These are phyloP conservation scores for Alviniconcha strummeri DNA, from an alignment of 2,888 invertebrate genomes.

Conservation along the genomic window DNA sequence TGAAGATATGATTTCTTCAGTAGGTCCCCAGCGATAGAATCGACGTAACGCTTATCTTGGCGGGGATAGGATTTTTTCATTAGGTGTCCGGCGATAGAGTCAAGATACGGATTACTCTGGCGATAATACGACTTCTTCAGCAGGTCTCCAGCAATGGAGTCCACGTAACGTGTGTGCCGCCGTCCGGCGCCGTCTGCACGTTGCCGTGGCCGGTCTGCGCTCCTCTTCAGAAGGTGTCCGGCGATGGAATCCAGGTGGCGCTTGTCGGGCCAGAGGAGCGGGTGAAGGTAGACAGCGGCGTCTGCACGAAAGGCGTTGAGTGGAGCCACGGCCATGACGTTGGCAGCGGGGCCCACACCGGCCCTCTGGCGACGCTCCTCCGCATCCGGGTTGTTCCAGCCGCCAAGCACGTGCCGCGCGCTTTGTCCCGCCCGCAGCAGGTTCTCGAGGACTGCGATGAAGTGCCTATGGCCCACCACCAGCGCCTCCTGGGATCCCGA, in stretches of 20 bases:
- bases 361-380: too few relatives aligned
- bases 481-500: too few relatives aligned
- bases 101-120: background rate
- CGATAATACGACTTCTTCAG: background rate
- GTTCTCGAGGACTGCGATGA: too few relatives aligned
- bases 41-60: background rate
- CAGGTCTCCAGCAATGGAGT: background rate
- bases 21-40: background rate
- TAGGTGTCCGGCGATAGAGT: background rate
- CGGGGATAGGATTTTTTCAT: background rate
- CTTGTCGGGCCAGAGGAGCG: background rate
- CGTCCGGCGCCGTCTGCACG: too few relatives aligned
- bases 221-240: background rate
- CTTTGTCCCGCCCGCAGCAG: too few relatives aligned
- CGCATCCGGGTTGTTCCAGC: too few relatives aligned
- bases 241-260: slow-evolving; percentile 6
- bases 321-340: too few relatives aligned
- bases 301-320: too few relatives aligned
- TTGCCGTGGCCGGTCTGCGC: background rate
- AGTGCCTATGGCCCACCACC: too few relatives aligned
- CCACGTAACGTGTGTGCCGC: background rate
- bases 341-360: too few relatives aligned
- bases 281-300: too few relatives aligned
- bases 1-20: background rate
- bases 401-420: too few relatives aligned